A percentile compares a stretch with the other conserved stretches of the same genome.
Conservation (phyloP, 2,113 vertebrate genomes). For the Hippocampus barbouri region DNA sequence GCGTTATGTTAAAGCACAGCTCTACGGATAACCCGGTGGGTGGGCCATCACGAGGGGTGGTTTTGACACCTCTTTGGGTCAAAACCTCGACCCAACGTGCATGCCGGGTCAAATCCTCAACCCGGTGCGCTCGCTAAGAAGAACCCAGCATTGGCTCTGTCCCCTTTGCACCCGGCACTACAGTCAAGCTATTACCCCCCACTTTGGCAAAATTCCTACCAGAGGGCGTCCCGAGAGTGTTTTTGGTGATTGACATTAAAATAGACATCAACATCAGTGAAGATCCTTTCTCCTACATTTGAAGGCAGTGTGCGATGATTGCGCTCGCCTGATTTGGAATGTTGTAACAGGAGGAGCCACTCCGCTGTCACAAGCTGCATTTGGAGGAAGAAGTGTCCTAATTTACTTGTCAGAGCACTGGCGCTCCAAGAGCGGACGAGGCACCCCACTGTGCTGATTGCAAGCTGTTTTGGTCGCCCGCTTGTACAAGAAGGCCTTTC, state of each 20-base stretch:
- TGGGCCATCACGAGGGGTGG: too few species aligned
- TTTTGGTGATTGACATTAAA: conserved; percentile 15
- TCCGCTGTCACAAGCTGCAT: conserved; percentile 61
- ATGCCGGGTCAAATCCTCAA: too few species aligned
- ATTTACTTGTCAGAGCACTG: conserved; percentile 73
- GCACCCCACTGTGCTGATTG: conserved; percentile 34
- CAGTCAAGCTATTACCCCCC: too few species aligned
- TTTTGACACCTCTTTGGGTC: too few species aligned
- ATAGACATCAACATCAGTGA: conserved; percentile 41
- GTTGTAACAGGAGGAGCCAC: conserved; percentile 41
- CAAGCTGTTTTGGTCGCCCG: conserved; percentile 12
- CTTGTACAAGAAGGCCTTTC: conserved; percentile 16
- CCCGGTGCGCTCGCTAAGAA: too few species aligned
- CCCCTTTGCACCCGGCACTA: too few species aligned
- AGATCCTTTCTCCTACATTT: conserved; percentile 48
- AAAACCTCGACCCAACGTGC: too few species aligned
- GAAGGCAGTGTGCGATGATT: conserved; percentile 66
- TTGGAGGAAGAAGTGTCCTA: conserved; percentile 68
- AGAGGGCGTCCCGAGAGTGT: background rate
- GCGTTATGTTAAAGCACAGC: too few species aligned
- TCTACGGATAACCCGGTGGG: too few species aligned
- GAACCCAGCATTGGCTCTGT: too few species aligned
- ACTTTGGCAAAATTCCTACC: too few species aligned
- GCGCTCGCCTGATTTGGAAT: conserved; percentile 62
- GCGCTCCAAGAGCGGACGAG: conserved; percentile 56